Percentiles rank a stretch among this genome's conserved stretches.
Evolutionary conservation across 2,113 vertebrate species (phyloP).

Genomic region (Arvicanthis niloticus): DNA sequence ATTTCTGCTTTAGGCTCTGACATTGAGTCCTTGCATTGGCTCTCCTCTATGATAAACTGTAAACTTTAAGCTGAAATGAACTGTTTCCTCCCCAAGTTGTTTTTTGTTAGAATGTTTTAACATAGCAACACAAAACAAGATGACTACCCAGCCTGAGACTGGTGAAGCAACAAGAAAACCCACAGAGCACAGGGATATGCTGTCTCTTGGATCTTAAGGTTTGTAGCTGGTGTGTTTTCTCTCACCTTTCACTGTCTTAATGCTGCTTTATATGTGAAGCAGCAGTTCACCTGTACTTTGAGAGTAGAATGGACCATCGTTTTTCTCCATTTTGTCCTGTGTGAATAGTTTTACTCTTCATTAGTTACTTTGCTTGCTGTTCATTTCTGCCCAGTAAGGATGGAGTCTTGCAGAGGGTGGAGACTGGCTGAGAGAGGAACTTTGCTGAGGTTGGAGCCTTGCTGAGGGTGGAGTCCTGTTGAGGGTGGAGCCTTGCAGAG

Average conservation of each 20-base stretch:
- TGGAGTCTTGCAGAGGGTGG: neutral
- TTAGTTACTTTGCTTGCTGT: neutral
- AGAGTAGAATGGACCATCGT: too few species aligned
- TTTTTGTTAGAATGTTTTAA: neutral
- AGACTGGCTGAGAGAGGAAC: neutral
- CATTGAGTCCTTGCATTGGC: neutral
- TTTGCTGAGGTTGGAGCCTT: neutral
- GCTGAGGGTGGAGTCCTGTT: fast-evolving
- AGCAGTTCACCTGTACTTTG: neutral
- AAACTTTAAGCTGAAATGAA: neutral
- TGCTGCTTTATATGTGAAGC: neutral
- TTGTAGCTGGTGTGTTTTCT: neutral
- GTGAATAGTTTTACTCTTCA: neutral
- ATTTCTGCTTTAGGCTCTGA: neutral
- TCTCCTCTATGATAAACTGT: neutral
- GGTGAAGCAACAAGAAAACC: neutral
- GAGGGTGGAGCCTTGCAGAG: neutral
- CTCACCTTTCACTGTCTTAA: neutral
- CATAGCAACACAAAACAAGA: neutral
- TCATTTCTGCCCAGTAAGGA: neutral
- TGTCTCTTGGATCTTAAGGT: neutral
- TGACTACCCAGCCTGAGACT: neutral
- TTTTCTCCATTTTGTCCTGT: neutral
- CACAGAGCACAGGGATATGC: neutral
- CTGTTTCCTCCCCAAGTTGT: neutral